Evolutionary conservation across 2,888 invertebrate species (phyloP).

Genomic region (Drosophila neutralis): DNA sequence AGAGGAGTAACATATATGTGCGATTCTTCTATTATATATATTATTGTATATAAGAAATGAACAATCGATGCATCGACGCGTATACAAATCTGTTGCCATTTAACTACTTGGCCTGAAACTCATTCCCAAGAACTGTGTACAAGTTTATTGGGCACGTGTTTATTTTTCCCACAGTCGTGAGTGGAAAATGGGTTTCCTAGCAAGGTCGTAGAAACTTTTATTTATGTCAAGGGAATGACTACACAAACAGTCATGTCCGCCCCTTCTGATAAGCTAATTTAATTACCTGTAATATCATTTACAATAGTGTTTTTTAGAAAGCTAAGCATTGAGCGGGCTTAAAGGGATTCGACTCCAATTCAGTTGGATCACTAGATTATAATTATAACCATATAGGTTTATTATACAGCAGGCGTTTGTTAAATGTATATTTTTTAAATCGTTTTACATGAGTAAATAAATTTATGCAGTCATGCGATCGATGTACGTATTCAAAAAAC

Average conservation of each 20-base stretch:
- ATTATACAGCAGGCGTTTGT: conserved; percentile 1
- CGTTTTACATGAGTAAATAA: background rate
- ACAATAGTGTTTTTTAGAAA: background rate
- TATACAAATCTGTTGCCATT: background rate
- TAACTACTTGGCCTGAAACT: background rate
- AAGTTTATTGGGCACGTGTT: background rate
- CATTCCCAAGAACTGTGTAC: background rate
- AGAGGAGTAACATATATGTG: no score
- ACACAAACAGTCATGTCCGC: background rate
- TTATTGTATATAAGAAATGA: background rate
- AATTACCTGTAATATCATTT: background rate
- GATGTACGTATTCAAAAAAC: background rate
- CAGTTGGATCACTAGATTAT: no score
- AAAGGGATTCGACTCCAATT: background rate
- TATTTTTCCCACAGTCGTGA: background rate
- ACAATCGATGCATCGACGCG: background rate
- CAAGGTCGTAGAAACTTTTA: background rate
- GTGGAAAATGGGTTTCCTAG: background rate
- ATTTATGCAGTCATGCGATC: conserved; percentile 6
- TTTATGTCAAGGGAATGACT: background rate
- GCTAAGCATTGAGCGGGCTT: no score
- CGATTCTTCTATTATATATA: no score
- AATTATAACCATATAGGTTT: background rate
- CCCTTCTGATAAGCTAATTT: background rate
- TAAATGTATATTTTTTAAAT: background rate